Conservation (phyloP, 1,140 invertebrate species). For the Tenebrio molitor region DNA sequence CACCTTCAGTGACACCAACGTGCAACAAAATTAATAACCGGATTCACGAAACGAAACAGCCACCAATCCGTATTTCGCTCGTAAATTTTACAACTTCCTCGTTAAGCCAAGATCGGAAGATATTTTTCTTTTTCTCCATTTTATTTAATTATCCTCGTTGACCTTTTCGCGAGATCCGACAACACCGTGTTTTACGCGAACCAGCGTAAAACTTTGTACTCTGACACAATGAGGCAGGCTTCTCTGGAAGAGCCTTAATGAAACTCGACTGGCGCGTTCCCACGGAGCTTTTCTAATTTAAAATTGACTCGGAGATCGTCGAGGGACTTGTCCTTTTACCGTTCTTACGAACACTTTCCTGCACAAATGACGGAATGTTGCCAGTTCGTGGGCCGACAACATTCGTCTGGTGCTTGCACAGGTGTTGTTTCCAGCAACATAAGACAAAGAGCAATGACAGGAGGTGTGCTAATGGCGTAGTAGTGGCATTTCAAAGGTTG, state of each 20-base stretch:
- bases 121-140: constrained; percentile 11
- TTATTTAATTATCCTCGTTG: constrained; percentile 10
- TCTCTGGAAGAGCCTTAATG: too few species aligned
- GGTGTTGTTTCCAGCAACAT: constrained; percentile 13
- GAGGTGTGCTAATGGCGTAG: constrained; percentile 7
- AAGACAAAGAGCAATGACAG: constrained; percentile 13
- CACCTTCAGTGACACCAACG: neutral
- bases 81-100: constrained; percentile 30
- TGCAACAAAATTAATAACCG: constrained; percentile 13
- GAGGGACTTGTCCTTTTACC: constrained; percentile 10
- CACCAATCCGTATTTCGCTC: neutral
- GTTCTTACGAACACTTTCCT: neutral
- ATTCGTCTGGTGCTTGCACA: neutral
- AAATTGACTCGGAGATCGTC: neutral
- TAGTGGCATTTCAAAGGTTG: constrained; percentile 11
- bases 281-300: constrained; percentile 19
- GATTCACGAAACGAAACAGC: neutral
- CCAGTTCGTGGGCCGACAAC: too few species aligned
- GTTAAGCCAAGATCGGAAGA: constrained; percentile 2
- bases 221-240: neutral
- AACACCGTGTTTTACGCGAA: neutral
- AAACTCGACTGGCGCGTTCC: constrained; percentile 5
- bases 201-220: neutral
- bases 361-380: too few species aligned
- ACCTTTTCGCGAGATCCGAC: neutral